A percentile compares a stretch with the other conserved stretches of the same genome.
phyloP scores from a whole-genome alignment of 2,113 vertebrate species.

The Arothron firmamentum region DNA sequence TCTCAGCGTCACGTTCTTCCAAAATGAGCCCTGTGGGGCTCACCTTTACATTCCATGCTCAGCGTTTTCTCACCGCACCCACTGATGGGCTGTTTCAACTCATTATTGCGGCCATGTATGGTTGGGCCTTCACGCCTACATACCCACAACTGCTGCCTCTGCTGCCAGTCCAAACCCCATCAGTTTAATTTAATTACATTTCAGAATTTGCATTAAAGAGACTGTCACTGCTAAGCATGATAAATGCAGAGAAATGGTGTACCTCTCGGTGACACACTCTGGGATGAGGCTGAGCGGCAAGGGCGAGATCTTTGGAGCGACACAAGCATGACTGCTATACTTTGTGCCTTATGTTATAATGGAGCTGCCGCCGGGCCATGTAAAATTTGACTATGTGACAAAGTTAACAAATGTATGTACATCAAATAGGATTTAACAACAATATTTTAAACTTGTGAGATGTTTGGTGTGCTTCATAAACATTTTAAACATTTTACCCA shows the following conservation, averaged over 20 bases:
- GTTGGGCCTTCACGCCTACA: slow-evolving; percentile 54
- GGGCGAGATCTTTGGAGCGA: slow-evolving; percentile 2
- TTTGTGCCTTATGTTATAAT: no score
- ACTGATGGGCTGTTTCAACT: slow-evolving; percentile 58
- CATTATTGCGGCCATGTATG: slow-evolving; percentile 63
- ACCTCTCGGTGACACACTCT: slow-evolving; percentile 10
- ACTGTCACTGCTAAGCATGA: slow-evolving; percentile 47
- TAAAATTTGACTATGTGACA: no score
- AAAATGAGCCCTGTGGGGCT: slow-evolving; percentile 68
- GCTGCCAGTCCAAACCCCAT: slow-evolving; percentile 43
- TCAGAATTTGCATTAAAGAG: slow-evolving; percentile 50
- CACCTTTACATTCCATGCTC: slow-evolving; percentile 66
- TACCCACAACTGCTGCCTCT: slow-evolving; percentile 46
- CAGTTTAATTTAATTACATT: slow-evolving; percentile 55
- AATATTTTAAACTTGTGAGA: no score
- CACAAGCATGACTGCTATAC: neutral
- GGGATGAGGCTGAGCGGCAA: neutral
- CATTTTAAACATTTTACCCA: no score
- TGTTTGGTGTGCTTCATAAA: no score
- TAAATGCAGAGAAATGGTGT: slow-evolving; percentile 44
- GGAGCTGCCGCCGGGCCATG: no score
- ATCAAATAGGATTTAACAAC: no score
- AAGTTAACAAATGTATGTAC: no score
- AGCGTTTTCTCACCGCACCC: slow-evolving; percentile 69
- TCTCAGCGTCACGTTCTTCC: slow-evolving; percentile 53